Evolutionary conservation across 2,113 vertebrate genomes (phyloP).

Genomic region (Campylomormyrus tamandua): DNA sequence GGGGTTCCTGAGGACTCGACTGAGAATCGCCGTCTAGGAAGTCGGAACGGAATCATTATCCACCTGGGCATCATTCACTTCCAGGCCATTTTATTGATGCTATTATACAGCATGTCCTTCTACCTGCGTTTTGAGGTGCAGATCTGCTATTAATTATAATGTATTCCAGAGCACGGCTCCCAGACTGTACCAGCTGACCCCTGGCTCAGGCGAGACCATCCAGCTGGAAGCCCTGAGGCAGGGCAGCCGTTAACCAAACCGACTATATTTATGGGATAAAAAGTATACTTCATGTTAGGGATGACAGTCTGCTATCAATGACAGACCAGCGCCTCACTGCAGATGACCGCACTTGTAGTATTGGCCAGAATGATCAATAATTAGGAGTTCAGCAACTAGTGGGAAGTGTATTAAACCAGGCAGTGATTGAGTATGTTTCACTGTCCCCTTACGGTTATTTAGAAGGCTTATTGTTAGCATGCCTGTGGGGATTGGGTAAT

Average conservation of each 20-base stretch:
- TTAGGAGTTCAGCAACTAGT: not conserved
- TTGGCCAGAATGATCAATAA: not conserved
- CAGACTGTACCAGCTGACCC: not conserved
- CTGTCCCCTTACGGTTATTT: not conserved
- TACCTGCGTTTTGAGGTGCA: not conserved
- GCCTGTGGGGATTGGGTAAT: not conserved
- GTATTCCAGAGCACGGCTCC: not conserved
- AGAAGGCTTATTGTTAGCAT: not conserved
- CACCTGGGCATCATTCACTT: not conserved
- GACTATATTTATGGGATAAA: not conserved
- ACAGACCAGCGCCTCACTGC: not conserved
- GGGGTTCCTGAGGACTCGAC: not conserved
- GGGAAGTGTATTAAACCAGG: not conserved
- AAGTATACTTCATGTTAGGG: not conserved
- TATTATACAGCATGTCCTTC: not conserved
- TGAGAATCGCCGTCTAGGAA: not conserved
- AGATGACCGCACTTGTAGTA: not conserved
- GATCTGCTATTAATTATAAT: not conserved
- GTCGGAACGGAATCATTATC: not conserved
- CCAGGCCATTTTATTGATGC: not conserved
- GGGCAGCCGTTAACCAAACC: not conserved
- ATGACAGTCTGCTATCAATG: not conserved
- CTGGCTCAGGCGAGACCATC: not conserved
- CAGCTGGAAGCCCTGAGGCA: not conserved
- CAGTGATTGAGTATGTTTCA: not conserved